Base-by-base conservation (phyloP, 2,113 vertebrate genomes). In the Leiothrix lutea region DNA sequence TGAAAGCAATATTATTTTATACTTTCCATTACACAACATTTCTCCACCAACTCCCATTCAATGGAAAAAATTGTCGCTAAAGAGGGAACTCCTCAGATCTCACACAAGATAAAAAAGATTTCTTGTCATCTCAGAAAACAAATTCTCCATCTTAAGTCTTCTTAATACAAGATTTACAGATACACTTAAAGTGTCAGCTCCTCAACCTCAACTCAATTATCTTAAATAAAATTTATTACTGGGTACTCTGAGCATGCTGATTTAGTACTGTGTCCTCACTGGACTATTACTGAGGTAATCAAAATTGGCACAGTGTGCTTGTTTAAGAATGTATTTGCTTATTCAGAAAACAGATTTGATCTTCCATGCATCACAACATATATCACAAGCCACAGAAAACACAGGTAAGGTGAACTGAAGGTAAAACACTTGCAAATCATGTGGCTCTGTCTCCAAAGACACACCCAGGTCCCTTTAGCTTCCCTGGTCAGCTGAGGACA, bases 181-280 rank as follows among this genome's bases (percentile, higher is more conserved):
- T 13, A 53, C 3, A 51, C 3, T 35, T 23, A 0, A 1, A 82
- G 11, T 29, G 26, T 26, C 22, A 86, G 60, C 6, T 42, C 13
- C 29, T 72, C 23, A 89, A 78, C 50, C 22, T 47, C 24, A 77
- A 38, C 45, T 58, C 36, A 38, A 14, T 56, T 70, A 79, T 11
- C 29, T 53, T 18, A 50, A 48, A 45, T 12, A 28, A 65, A 51
- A 69, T 69, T 73, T 72, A 17, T 44, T 73, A 80, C 12, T 65
- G 17, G 11, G n/a, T 21, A 61, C 15, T 15, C 25, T 45, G 23
- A 82, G 5, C 1, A 0, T 13, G 71, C 11, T 4, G 0, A 61
- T 50, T 86, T 31, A 69, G 25, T 80, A 77, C 17, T 80, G 18
- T 66, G 23, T 58, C 14, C 40, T 77, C n/a, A 56, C 2, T n/a